Conservation (phyloP, 2,113 vertebrate genomes). For the Cyanoramphus novaezelandiae region DNA sequence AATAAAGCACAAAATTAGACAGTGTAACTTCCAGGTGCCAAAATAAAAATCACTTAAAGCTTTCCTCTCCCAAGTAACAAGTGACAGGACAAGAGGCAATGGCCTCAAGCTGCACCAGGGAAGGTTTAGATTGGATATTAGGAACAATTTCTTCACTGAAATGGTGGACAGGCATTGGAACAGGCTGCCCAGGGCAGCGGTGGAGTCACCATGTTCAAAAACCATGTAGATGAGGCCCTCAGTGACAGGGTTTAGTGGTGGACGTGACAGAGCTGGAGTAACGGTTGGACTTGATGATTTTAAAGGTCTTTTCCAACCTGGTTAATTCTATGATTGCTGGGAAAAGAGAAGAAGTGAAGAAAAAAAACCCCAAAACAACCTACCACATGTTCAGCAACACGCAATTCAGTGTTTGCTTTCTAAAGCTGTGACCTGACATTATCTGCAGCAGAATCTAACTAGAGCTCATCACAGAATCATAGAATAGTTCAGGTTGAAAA, state of each 20-base stretch:
- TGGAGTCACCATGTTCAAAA: neutral
- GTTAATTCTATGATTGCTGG: neutral
- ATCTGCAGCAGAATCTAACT: neutral
- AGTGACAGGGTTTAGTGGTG: neutral
- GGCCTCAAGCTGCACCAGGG: neutral
- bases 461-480: neutral
- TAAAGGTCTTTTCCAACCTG: neutral
- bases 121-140: neutral
- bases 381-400: neutral
- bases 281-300: neutral
- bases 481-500: neutral
- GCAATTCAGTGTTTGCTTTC: neutral
- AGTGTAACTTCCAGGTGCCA: neutral
- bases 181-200: neutral
- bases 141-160: neutral
- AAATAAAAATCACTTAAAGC: neutral
- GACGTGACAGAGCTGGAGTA: neutral
- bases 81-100: neutral
- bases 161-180: neutral
- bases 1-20: neutral
- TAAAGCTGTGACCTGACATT: neutral
- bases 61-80: neutral
- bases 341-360: accelerated
- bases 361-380: neutral
- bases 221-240: neutral